Conservation (phyloP, 2,797 vertebrate species). For the Craterocephalus amniculus region DNA sequence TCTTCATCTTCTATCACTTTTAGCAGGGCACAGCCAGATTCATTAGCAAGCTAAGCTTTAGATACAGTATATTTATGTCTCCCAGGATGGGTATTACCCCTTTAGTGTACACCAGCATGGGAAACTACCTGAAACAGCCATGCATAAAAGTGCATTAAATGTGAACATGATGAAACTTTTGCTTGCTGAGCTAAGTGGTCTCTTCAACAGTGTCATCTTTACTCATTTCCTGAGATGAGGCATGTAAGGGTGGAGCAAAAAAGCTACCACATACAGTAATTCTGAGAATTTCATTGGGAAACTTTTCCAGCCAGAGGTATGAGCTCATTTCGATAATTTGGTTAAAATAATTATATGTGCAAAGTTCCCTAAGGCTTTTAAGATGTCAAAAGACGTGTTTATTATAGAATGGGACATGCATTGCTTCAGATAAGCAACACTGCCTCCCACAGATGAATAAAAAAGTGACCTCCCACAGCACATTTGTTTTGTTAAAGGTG, state of each 20-base stretch:
- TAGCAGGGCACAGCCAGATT: background rate
- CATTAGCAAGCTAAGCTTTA: constrained; percentile 1
- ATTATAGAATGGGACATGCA: background rate
- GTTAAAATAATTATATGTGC: background rate
- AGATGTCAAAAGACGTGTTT: too few species aligned
- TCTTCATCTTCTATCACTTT: constrained; percentile 12
- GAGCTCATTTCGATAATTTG: constrained; percentile 13
- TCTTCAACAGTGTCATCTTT: constrained; percentile 10
- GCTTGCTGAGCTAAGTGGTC: constrained; percentile 1
- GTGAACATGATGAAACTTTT: constrained; percentile 5
- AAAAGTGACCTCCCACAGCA: too few species aligned
- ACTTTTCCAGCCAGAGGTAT: constrained; percentile 1
- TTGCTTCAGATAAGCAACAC: too few species aligned
- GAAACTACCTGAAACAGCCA: background rate
- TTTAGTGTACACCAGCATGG: background rate
- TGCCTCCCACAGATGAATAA: too few species aligned
- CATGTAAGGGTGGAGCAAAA: constrained; percentile 31
- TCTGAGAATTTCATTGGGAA: constrained; percentile 26
- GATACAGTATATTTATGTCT: background rate
- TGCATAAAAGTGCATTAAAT: background rate
- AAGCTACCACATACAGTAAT: constrained; percentile 26
- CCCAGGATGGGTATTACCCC: background rate
- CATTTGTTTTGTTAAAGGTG: too few species aligned
- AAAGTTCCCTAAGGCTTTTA: background rate
- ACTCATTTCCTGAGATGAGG: constrained; percentile 43